Evolutionary conservation across 2,888 invertebrate species (phyloP).

Genomic region (Agrochola lota): DNA sequence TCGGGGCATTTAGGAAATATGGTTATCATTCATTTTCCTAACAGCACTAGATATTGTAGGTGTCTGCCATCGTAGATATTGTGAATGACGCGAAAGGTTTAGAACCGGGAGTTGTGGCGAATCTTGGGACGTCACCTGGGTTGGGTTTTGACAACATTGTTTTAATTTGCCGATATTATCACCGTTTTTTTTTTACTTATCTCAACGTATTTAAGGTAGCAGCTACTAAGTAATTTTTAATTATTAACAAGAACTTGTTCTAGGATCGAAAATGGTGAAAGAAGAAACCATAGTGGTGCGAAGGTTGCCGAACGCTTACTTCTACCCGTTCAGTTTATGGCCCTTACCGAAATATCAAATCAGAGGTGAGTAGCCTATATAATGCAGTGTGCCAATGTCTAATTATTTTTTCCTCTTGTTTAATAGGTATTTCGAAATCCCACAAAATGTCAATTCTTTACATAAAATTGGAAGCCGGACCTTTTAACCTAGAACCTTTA

Average conservation of each 20-base stretch:
- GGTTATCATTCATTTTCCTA: neutral
- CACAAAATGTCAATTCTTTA: too few relatives aligned
- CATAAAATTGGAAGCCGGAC: too few relatives aligned
- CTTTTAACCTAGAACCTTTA: too few relatives aligned
- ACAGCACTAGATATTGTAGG: neutral
- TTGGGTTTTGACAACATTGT: too few relatives aligned
- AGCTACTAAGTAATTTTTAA: neutral
- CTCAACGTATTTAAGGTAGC: neutral
- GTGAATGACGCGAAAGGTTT: neutral
- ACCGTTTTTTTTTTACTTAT: too few relatives aligned
- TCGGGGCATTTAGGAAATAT: neutral
- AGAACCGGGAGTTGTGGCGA: too few relatives aligned
- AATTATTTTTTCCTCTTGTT: too few relatives aligned
- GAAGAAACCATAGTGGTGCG: constrained; percentile 82
- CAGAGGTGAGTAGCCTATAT: constrained; percentile 64
- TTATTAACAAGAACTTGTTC: constrained; percentile 59
- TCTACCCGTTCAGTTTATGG: constrained; percentile 85
- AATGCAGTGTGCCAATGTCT: too few relatives aligned
- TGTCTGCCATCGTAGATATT: neutral
- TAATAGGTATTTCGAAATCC: too few relatives aligned
- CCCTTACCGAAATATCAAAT: constrained; percentile 82
- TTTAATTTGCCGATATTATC: too few relatives aligned
- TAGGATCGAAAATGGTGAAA: constrained; percentile 81
- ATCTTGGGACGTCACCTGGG: too few relatives aligned
- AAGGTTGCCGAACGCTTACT: constrained; percentile 80